These are phyloP conservation scores for Neoaliturus tenellus DNA, from an alignment of 2,888 invertebrate genomes.

Conservation along the genomic window DNA sequence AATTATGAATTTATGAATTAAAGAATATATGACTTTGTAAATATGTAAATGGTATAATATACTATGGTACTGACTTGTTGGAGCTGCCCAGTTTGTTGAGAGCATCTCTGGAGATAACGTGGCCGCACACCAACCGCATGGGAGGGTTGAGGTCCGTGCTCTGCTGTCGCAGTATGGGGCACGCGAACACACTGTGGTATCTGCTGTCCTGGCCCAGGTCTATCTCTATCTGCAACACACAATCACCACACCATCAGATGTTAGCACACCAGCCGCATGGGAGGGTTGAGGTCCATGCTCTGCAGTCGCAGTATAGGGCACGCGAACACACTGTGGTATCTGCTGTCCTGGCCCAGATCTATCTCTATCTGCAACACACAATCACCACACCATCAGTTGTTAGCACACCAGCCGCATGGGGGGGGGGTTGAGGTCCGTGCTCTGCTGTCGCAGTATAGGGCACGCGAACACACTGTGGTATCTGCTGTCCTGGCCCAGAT, in stretches of 20 bases:
- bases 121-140: slow-evolving; percentile 97
- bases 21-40: too few species aligned
- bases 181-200: slow-evolving; percentile 99
- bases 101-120: slow-evolving; percentile 98
- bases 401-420: slow-evolving; percentile 94
- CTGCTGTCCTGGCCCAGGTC: slow-evolving; percentile 93
- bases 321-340: slow-evolving; percentile 98
- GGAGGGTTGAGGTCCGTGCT: slow-evolving; percentile 98
- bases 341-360: slow-evolving; percentile 91
- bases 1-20: too few species aligned
- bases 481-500: slow-evolving; percentile 91
- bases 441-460: slow-evolving; percentile 97
- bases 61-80: slow-evolving; percentile 93
- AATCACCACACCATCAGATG: neutral
- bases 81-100: slow-evolving; percentile 95
- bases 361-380: slow-evolving; percentile 88
- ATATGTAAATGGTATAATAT: too few species aligned
- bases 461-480: slow-evolving; percentile 99
- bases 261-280: slow-evolving; percentile 93
- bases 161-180: slow-evolving; percentile 98
- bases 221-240: slow-evolving; percentile 88
- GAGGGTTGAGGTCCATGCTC: slow-evolving; percentile 96
- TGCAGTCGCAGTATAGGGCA: slow-evolving; percentile 99
- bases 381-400: slow-evolving; percentile 59
- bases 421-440: slow-evolving; percentile 97